Evolutionary conservation across 2,888 invertebrate species (phyloP).

Genomic region (Drosophila yooni): DNA sequence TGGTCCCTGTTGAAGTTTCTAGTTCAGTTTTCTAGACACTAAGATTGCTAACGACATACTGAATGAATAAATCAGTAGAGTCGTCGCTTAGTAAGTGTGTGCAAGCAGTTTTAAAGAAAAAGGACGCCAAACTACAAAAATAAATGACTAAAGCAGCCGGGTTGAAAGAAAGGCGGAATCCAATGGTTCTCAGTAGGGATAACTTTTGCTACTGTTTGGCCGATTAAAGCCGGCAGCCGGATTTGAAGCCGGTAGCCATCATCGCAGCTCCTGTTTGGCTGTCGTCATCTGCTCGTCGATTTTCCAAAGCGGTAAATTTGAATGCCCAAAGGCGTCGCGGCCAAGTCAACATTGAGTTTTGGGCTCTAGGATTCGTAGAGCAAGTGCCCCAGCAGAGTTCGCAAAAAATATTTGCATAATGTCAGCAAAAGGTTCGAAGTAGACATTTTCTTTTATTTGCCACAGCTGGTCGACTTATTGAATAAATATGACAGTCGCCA

Average conservation of each 20-base stretch:
- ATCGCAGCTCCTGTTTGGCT: conserved; percentile 4
- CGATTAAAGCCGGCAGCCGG: conserved; percentile 23
- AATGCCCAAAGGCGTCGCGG: conserved; percentile 49
- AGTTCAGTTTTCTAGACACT: too few relatives aligned
- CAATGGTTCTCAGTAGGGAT: neutral
- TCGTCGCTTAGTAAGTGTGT: conserved; percentile 17
- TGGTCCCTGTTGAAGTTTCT: too few relatives aligned
- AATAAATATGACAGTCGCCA: conserved; percentile 59
- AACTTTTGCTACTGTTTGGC: conserved; percentile 22
- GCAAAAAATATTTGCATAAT: conserved; percentile 74
- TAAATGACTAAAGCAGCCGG: conserved; percentile 22
- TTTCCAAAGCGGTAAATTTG: conserved; percentile 49
- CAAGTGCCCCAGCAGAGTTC: conserved; percentile 17
- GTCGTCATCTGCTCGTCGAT: conserved; percentile 37
- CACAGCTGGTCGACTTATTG: conserved; percentile 57
- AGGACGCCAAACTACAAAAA: conserved; percentile 3
- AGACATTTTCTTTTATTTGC: conserved; percentile 24
- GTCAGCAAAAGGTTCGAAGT: conserved; percentile 29
- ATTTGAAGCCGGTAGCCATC: conserved; percentile 16
- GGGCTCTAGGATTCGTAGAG: neutral
- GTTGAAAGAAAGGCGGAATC: neutral
- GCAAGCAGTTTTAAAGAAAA: conserved; percentile 21
- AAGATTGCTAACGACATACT: neutral
- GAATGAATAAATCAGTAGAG: neutral
- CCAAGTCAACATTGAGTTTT: conserved; percentile 39